Percentiles rank a stretch among this genome's conserved stretches.
Conservation (phyloP, 1,140 invertebrate species). For the Eurosta solidaginis region DNA sequence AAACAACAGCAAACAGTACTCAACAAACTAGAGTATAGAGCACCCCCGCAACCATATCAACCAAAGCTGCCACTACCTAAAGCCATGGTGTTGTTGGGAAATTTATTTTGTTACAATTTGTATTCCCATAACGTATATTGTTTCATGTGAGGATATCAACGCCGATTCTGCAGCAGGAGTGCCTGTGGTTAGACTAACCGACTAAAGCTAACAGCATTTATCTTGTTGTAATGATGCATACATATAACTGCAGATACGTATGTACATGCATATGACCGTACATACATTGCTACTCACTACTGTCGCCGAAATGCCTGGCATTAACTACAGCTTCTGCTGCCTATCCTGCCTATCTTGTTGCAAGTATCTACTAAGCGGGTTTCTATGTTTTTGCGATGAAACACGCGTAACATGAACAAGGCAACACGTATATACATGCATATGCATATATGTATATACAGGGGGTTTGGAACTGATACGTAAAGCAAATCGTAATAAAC, state of each 20-base stretch:
- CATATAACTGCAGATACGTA: background rate
- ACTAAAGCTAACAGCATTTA: background rate
- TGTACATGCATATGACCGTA: background rate
- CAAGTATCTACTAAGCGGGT: constrained; percentile 2
- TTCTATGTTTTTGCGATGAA: constrained; percentile 4
- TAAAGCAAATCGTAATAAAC: too few relatives aligned
- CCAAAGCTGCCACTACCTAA: background rate
- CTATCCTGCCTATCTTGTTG: background rate
- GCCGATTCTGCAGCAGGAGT: background rate
- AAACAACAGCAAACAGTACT: background rate
- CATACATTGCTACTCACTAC: background rate
- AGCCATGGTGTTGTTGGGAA: background rate
- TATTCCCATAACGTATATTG: constrained; percentile 25
- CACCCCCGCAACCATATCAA: too few relatives aligned
- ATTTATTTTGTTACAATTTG: constrained; percentile 12
- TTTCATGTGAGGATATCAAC: too few relatives aligned
- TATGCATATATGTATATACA: background rate
- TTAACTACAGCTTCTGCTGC: background rate
- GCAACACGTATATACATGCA: background rate
- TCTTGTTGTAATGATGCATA: background rate
- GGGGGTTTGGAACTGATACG: too few relatives aligned
- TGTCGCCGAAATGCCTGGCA: background rate
- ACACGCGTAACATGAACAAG: background rate
- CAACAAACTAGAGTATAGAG: background rate
- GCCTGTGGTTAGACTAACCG: background rate